Evolutionary conservation across 2,797 vertebrate species (phyloP).

Genomic region (Aldrovandia affinis): DNA sequence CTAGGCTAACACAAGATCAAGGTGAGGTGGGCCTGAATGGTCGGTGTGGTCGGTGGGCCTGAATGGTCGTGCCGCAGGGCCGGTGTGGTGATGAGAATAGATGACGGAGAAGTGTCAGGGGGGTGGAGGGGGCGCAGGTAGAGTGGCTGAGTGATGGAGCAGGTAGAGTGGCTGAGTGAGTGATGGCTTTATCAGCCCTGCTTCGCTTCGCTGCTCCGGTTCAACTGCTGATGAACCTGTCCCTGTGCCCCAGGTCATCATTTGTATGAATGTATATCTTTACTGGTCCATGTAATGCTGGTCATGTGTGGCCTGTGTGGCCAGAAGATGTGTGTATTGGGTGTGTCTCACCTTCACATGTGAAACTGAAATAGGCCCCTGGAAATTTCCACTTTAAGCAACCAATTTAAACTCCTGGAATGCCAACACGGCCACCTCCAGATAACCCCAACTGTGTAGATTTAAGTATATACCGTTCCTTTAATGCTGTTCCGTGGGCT

Average conservation of each 20-base stretch:
- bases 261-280: not conserved
- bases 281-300: not conserved
- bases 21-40: not conserved
- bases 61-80: not conserved
- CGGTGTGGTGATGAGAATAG: conserved; percentile 4
- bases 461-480: no score
- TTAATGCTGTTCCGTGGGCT: no score
- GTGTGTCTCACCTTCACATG: not conserved
- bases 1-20: not conserved
- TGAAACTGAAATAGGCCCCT: no score
- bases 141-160: not conserved
- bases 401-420: no score
- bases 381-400: no score
- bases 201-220: not conserved
- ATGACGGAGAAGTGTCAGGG: conserved; percentile 17
- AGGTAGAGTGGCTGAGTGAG: conserved; percentile 1
- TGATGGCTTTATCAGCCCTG: conserved; percentile 12
- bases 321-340: not conserved
- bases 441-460: no score
- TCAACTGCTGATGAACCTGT: conserved; percentile 14
- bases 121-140: conserved; percentile 1
- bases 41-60: not conserved
- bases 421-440: no score
- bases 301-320: not conserved
- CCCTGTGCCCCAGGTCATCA: not conserved